Evolutionary conservation across 2,888 invertebrate genomes (phyloP), one percentile per base, ranked within the genome.

Genomic region (Megastigmus dorsalis): DNA sequence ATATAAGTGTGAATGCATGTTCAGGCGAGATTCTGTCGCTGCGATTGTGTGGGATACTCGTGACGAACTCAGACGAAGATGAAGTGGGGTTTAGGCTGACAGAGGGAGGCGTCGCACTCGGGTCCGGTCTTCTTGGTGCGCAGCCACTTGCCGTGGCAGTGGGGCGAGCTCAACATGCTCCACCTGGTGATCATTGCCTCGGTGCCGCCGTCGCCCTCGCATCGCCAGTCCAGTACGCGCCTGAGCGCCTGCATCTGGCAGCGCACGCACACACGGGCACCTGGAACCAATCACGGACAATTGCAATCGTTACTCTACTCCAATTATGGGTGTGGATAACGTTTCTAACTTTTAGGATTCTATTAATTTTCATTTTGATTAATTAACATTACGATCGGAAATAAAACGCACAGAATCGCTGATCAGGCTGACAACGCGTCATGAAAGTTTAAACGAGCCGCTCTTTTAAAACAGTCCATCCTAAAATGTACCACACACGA

Each of bases 81-180:
- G 76, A 82, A 85, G 77, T 84, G 84, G 0, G 84, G 82, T 72
- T 80, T 77, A 0, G 84, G 85, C 60, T 84, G 83, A 75, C 85
- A 85, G 52, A 83, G 80, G 36, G 81, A 66, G 15, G 82, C 79
- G 74, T 84, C 83, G 76, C 85, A 85, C 36, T 82, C 82, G 50
- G 84, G 82, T 36, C 84, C 84, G 55, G 85, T 85, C 72, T 83
- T 85, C 75, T 89, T 89, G 69, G 90, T 85, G 57, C 95, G 92
- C 55, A 94, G 89, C 96, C 96, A 97, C 86, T 95, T 95, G 43
- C 96, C 97, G 83, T 95, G 95, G 88, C 97, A 97, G 82, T 95
- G 94, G 0, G 94, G 94, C n/a, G 93, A 93, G 55, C 95, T 93
- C 36, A 96, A 90, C 38, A 95, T 95, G 81, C 94, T 94, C 93